Evolutionary conservation across 2,113 vertebrate species (phyloP), one percentile per base, ranked within the genome.

Genomic region (Spea bombifrons): DNA sequence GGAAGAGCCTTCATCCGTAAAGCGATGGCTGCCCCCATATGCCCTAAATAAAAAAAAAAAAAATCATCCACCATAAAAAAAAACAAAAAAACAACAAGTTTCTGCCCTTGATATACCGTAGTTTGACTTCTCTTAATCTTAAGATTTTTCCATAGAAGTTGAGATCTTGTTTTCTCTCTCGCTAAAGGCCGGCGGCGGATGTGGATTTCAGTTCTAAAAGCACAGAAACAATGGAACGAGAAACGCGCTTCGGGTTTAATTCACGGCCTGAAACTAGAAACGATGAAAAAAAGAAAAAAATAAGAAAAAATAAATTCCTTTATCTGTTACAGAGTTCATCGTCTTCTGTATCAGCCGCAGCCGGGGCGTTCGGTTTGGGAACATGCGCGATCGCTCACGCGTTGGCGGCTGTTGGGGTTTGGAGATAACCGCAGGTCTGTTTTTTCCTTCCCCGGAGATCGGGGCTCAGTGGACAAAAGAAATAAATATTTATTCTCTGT

Each of bases 401-500:
- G 45, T 16, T 15, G n/a, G 66, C 3, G 44, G 44, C 45, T 2
- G 4, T 3, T 4, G 70, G n/a, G 52, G 46, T 43, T 12, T 53
- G 63, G 0, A 71, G 66, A 65, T 52, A 71, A 66, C 53, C 79
- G 52, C 17, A 66, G 66, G 75, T 76, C 86, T 85, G 45, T 81
- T 78, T 49, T 86, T 73, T 71, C 67, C 30, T 30, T 59, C 71
- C 80, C 75, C 64, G 76, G 84, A 87, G 84, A 44, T 69, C 64
- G 30, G 3, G 8, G 44, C 73, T 81, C 67, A 83, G 65, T 48
- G 76, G 76, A 78, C 68, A 84, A 82, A 30, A 86, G 83, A 85
- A 84, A 87, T 84, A 88, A 86, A 89, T 86, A 87, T 83, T 84
- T 84, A 64, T 88, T 85, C 87, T 30, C 84, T 85, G 81, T 87